Percentiles rank a stretch among this genome's conserved stretches.
phyloP scores from a whole-genome alignment of 2,113 vertebrate species.

The Orthonyx spaldingii region DNA sequence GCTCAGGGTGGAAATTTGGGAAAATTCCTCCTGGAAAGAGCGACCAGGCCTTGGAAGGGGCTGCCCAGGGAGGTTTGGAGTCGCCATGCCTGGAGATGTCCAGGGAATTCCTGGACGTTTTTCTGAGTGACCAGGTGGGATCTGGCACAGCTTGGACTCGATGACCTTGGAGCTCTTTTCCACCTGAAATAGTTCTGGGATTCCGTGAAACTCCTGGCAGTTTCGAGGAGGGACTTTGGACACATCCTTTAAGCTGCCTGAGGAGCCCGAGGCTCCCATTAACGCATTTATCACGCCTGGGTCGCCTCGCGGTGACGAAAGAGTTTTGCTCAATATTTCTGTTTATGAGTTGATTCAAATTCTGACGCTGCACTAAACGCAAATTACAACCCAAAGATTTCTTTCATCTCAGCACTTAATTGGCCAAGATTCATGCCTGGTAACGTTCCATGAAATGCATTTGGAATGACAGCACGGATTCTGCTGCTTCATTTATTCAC shows the following conservation, averaged over 20 bases:
- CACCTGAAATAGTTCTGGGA: accelerated
- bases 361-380: background rate
- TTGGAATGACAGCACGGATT: background rate
- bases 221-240: background rate
- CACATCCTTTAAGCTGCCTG: background rate
- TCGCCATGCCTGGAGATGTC: background rate
- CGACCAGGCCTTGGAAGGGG: accelerated
- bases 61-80: background rate
- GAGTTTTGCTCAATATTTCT: background rate
- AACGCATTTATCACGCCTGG: background rate
- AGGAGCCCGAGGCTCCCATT: background rate
- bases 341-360: background rate
- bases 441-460: background rate
- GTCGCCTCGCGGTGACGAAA: background rate
- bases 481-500: background rate
- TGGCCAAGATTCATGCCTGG: background rate
- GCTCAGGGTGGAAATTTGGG: background rate
- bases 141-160: accelerated
- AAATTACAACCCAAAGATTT: background rate
- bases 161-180: background rate
- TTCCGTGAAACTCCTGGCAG: background rate
- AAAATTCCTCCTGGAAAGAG: background rate
- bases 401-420: slow-evolving; percentile 41
- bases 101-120: accelerated
- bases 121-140: accelerated